These are phyloP conservation scores for Nylanderia fulva DNA, from an alignment of 1,140 invertebrate species.

Conservation along the genomic window DNA sequence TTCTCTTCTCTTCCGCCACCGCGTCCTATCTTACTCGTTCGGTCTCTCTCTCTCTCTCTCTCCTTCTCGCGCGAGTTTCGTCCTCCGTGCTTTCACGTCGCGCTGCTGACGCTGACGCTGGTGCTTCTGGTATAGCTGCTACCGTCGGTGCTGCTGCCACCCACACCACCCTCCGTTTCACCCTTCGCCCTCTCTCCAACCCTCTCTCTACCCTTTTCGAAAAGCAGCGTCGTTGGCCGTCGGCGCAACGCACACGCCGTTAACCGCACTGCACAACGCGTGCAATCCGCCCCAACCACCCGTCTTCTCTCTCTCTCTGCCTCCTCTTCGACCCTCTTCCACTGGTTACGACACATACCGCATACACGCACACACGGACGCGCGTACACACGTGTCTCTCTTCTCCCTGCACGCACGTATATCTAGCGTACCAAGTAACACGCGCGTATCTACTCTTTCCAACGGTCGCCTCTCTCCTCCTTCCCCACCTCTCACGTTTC, in stretches of 20 bases:
- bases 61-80: constrained; percentile 65
- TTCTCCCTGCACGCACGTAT: constrained; percentile 60
- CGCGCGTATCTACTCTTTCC: constrained; percentile 68
- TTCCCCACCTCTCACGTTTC: constrained; percentile 18
- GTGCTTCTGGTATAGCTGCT: constrained; percentile 70
- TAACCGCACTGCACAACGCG: constrained; percentile 83
- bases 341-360: constrained; percentile 70
- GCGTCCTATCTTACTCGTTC: constrained; percentile 55
- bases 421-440: constrained; percentile 59
- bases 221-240: constrained; percentile 80
- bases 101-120: constrained; percentile 74
- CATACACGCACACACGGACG: constrained; percentile 51
- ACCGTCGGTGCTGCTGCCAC: constrained; percentile 64
- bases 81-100: constrained; percentile 73
- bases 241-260: constrained; percentile 84
- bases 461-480: constrained; percentile 53
- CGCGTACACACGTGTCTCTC: constrained; percentile 44
- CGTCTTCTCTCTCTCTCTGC: constrained; percentile 66
- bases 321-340: constrained; percentile 73
- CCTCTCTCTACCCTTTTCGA: constrained; percentile 75
- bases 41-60: constrained; percentile 60
- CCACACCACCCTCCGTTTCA: constrained; percentile 14
- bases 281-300: constrained; percentile 75
- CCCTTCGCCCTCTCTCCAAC: constrained; percentile 39
- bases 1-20: constrained; percentile 44